Evolutionary conservation across 2,797 vertebrate genomes (phyloP), one percentile per base, ranked within the genome.

Genomic region (Parambassis ranga): DNA sequence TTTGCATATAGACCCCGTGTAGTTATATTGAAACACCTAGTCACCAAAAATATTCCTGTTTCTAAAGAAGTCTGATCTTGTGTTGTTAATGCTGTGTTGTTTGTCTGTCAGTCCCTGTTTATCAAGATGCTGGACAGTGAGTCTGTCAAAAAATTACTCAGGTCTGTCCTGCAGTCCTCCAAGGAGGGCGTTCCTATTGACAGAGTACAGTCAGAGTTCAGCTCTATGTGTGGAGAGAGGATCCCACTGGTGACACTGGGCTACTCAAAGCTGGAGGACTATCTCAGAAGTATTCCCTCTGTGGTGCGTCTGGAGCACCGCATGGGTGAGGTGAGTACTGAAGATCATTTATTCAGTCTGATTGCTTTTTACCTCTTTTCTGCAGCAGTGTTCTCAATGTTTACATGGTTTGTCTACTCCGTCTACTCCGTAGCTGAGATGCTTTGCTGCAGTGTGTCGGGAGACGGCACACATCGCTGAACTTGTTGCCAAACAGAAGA

Each of bases 401-500:
- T 32, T 31, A 18, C 3, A 10, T 5, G 0, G 14, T 31, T 10
- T 39, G 9, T 39, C 18, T 31, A 1, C 18, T 42, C 1, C 36
- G 11, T 71, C 22, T 75, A 30, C 39, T 59, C 35, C 79, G 24
- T 39, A 94, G 93, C 1, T 91, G 8, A 65, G 69, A 41, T 98
- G 96, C 85, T 91, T 94, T 60, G 96, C 95, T 5, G 84, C 89
- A 14, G 87, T 92, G 22, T 95, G 92, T 71, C 58, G 86, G 35
- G 95, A 96, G 68, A 98, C 95, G 0, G 90, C 90, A 31, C 90
- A 93, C 66, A 93, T 98, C 10, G 94, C 96, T 49, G 92, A 96
- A 71, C 85, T 98, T 49, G 95, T 98, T 55, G 93, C 96, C 24
- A 90, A 84, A 8, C 96, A 98, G 87, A 94, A 85, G 71, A 91